Base-by-base conservation (phyloP, 2,888 invertebrate genomes). In the Nemapogon koenigi region DNA sequence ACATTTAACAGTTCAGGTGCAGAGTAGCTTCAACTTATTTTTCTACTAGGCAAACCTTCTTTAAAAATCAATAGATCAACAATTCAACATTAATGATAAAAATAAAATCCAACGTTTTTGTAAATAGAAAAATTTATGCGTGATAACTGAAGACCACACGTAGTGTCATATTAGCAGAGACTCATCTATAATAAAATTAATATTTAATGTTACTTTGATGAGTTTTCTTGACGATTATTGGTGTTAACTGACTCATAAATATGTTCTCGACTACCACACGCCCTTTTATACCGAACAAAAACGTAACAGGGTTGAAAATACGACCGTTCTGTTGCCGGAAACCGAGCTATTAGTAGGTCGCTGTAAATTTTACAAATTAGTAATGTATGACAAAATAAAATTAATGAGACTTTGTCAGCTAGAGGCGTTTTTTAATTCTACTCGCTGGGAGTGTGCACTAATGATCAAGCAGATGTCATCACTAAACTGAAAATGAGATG, bases 351-450 rank as follows among this genome's bases (percentile, higher is more conserved):
- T 76, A 75, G 68, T 59, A 52, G 51, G 49, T 42, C 43, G 63
- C 60, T 62, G 61, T 76, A 70, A 72, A 72, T 76, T 68, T 62
- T 56, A 73, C 70, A 72, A 75, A 76, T 76, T 73, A 72, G 69
- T 64, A 53, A 59, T 50, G 61, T 75, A 70, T 71, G 73, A 75
- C 73, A 76, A 67, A 73, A 63, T 65, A 62, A 72, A 62, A 76
- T 76, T 73, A 70, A 78, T 75, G 67, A 53, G 51, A 48, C 55
- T 53, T 57, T 53, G 62, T 60, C 53, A 49, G 53, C 55, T 53
- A 41, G 47, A 45, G 56, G 52, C 52, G 51, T 56, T 70, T 71
- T 72, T 72, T 66, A 59, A 58, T 55, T 52, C 56, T 48, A 49
- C 55, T 52, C 50, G 15, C 37, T 26, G 37, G 27, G 29, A 39